Conservation (phyloP, 2,113 vertebrate species). For the Pseudopodoces humilis region DNA sequence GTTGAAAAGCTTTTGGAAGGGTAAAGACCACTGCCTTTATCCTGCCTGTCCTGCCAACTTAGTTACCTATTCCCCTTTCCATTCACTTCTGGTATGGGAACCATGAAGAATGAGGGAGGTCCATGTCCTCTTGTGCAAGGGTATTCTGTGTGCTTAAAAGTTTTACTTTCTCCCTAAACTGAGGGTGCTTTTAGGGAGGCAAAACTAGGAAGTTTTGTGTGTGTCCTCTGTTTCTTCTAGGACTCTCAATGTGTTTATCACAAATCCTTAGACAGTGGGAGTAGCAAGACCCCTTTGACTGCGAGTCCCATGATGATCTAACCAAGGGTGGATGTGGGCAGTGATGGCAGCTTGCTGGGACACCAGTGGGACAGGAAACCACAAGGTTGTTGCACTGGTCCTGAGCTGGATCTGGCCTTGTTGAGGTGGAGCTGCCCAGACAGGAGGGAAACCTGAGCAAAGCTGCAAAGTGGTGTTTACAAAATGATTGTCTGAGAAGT, state of each 20-base stretch:
- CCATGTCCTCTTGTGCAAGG: background rate
- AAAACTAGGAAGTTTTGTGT: background rate
- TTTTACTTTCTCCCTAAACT: background rate
- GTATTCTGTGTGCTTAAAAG: background rate
- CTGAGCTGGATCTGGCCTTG: background rate
- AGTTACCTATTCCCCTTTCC: background rate
- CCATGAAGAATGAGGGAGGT: background rate
- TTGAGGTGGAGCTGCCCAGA: background rate
- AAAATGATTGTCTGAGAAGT: background rate
- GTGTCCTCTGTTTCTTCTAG: background rate
- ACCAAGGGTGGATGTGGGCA: background rate
- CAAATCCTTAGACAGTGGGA: background rate
- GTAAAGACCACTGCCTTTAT: background rate
- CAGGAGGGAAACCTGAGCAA: background rate
- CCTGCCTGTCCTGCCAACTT: background rate
- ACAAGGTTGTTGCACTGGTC: background rate
- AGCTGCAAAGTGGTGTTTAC: fast-evolving
- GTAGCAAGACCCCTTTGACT: background rate
- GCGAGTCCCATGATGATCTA: fast-evolving
- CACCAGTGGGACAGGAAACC: background rate
- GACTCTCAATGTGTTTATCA: background rate
- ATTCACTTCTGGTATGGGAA: background rate
- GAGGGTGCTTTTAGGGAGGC: background rate
- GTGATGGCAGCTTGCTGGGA: background rate
- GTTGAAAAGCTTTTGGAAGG: background rate